phyloP scores from a whole-genome alignment of 2,797 vertebrate species.

The Calcarius lapponicus region DNA sequence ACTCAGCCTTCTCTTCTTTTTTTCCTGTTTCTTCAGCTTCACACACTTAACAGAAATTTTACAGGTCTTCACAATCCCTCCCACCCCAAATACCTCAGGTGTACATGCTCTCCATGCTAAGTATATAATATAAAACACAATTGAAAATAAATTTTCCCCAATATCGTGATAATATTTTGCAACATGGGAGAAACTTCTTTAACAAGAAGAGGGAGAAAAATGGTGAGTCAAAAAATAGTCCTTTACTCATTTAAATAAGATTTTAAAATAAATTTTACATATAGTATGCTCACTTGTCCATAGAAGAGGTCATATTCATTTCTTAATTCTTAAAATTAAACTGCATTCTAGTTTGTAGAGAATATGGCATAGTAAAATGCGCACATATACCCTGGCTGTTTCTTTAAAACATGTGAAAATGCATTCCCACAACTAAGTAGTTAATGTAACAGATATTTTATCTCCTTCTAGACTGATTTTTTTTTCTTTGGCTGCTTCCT shows the following conservation, averaged over 20 bases:
- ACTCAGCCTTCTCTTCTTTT: background rate
- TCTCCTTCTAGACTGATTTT: background rate
- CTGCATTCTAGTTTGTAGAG: background rate
- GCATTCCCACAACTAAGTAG: background rate
- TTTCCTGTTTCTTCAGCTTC: background rate
- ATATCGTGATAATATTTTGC: background rate
- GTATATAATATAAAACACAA: background rate
- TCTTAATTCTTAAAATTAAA: background rate
- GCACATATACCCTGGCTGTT: background rate
- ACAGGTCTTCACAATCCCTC: background rate
- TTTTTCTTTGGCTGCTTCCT: background rate
- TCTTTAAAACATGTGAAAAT: background rate
- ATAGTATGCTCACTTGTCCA: background rate
- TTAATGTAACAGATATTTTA: background rate
- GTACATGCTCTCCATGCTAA: background rate
- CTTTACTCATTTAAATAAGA: background rate
- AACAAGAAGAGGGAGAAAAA: background rate
- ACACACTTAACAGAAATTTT: background rate
- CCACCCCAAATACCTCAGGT: background rate
- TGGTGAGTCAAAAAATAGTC: background rate
- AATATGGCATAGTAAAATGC: background rate
- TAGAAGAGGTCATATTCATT: background rate
- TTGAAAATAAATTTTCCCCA: background rate
- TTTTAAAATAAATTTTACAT: background rate
- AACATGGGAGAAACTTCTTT: background rate